Evolutionary conservation across 2,888 invertebrate species (phyloP), one percentile per base, ranked within the genome.

Genomic region (Orthonychiurus folsomi): DNA sequence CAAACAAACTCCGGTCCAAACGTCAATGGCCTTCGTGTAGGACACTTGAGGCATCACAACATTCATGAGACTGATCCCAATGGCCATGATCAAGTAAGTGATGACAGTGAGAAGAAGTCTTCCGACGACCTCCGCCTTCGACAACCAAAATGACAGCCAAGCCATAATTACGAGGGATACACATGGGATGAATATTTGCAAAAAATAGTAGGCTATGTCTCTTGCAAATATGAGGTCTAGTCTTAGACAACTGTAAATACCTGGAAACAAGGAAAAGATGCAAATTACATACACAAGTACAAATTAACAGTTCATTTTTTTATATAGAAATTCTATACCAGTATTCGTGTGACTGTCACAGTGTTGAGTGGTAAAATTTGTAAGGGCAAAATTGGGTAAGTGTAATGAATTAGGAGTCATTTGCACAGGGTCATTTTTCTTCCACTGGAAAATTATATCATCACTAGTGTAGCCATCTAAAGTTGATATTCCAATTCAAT

Each of bases 401-500:
- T 52, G 52, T 23, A 52, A n/a, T n/a, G n/a, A 23, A 5, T 52
- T 9, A 9, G 52, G 52, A 5, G 21, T 52, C 5, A 52, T 52
- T 12, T 52, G 52, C 3, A 52, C 52, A 9, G 52, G 52, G n/a
- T 52, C 52, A 3, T 52, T n/a, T 81, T 92, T 20, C n/a, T 92
- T 79, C 93, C 93, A 72, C 94, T 81, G 47, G 93, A 93, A 80
- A 93, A 94, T 74, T 93, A 85, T 73, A 93, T 95, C 94, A 72
- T 89, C 89, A 56, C 93, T 94, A 54, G 95, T 95, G 88, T 94
- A 95, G 67, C 95, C 96, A 79, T 96, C 96, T 95, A 3, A 28
- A 48, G n/a, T 48, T 48, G n/a, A 48, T 12, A 48, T 48, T 48
- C n/a, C n/a, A n/a, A 48, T n/a, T n/a, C n/a, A n/a, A 48, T 48